phyloP scores from a whole-genome alignment of 2,113 vertebrate species.

The Sceloporus undulatus region DNA sequence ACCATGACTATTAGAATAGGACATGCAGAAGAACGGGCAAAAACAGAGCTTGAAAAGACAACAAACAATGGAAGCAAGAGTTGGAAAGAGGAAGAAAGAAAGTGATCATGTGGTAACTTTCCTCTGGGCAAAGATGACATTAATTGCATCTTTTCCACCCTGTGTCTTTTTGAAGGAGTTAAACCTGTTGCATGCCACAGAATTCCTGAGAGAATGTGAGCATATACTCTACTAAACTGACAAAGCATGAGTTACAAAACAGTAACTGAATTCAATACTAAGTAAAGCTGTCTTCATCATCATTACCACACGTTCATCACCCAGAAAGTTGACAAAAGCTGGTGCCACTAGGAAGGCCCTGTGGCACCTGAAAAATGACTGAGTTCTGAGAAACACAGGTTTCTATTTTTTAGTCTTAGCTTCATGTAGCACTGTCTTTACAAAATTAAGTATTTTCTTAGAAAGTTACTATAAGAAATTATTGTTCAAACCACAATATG shows the following conservation, averaged over 20 bases:
- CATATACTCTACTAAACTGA: too few species aligned
- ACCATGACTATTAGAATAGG: neutral
- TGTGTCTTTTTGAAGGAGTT: neutral
- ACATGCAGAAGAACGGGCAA: neutral
- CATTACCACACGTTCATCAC: too few species aligned
- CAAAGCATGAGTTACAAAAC: neutral
- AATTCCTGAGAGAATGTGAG: neutral
- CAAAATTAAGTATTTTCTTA: too few species aligned
- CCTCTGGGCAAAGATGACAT: neutral
- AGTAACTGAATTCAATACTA: neutral
- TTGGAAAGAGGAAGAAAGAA: neutral
- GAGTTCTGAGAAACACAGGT: neutral
- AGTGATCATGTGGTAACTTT: neutral
- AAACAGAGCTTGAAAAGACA: neutral
- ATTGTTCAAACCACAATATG: neutral
- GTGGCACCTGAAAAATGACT: neutral
- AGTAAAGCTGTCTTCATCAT: neutral
- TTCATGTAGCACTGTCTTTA: too few species aligned
- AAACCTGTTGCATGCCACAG: neutral
- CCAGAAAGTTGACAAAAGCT: too few species aligned
- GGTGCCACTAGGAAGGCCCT: too few species aligned
- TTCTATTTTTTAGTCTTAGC: neutral
- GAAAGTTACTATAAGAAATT: neutral
- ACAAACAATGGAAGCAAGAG: neutral
- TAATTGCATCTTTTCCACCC: neutral